Evolutionary conservation across 2,113 vertebrate species (phyloP), one percentile per base, ranked within the genome.

Genomic region (Semicossyphus pulcher): DNA sequence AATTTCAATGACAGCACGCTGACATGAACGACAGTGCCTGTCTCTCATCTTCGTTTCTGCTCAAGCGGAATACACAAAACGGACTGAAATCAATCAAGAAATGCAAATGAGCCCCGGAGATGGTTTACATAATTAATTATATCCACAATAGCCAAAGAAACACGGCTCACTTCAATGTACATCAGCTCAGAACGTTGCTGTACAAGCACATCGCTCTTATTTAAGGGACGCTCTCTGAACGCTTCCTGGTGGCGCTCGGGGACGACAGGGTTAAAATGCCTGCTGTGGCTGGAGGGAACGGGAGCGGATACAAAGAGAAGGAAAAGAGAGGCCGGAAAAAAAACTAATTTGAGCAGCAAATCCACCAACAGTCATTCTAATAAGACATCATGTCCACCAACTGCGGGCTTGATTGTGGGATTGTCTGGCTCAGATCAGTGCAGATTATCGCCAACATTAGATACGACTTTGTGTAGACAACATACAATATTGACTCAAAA

Each of bases 81-180:
- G 0, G 23, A 62, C 61, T 7, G 18, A 82, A 87, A 92, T 88
- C 82, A 86, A 90, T 89, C 82, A 85, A 44, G 61, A 83, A 80
- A 90, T 92, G 91, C 86, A 90, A 88, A 91, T 81, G 78, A 81
- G 53, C 34, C 20, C 29, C 0, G 6, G 34, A 69, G 69, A 83
- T 45, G 63, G 80, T 73, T 86, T 81, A 88, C 64, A 84, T 82
- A 81, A 91, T 88, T 85, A 62, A 88, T 86, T 89, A 70, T 41
- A 57, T 76, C 68, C 67, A 81, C 71, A 89, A 83, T 59, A 85
- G 51, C 47, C 29, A n/a, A 41, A 73, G n/a, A 44, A 69, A 69
- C 54, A 72, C 25, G 47, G 25, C 73, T 75, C 68, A 74, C 82
- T 87, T 80, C 56, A 73, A 86, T 83, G 49, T 74, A 64, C 83